Base-by-base conservation (phyloP, 2,888 invertebrate genomes). In the Xestia ashworthii region DNA sequence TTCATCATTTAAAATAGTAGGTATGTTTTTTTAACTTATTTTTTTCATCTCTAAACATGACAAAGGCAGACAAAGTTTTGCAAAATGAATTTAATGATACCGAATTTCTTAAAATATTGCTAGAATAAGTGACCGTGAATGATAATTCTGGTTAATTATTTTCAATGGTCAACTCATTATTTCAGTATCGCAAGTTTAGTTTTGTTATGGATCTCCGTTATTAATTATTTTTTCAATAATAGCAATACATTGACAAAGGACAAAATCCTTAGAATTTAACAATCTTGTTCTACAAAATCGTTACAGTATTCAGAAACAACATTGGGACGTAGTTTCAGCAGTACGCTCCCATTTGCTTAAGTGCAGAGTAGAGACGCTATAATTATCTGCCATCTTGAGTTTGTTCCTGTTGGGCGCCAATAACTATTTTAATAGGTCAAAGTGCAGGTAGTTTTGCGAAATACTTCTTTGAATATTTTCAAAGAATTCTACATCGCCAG, bases 391-490 rank as follows among this genome's bases (percentile, higher is more conserved):
- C 14, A 38, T 64, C 48, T 62, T 72, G 72, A 64, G 65, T 19
- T 41, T 44, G 81, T 60, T 50, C 64, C 65, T 12, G 32, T 48
- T 80, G 73, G 65, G 58, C 44, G 66, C 82, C 82, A 85, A 60
- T 75, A 81, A 65, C 67, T 44, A 65, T 71, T 74, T 68, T 32
- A 44, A 19, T 67, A n/a, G 22, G 41, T 66, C 38, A 55, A 32
- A 80, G 41, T 69, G 48, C n/a, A 41, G 38, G 19, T 62, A 12
- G 19, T 55, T 1, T 55, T 11, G 5, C 4, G 5, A 8, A 53
- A 60, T 41, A 5, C n/a, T 53, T 55, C 2, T 55, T 8, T 11
- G 0, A 16, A 16, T 19, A 8, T 8, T 70, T 55, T 64, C 2
- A 16, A 55, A 25, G 58, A 58, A 0, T 25, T 25, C 14, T 25